These are phyloP conservation scores for Todus mexicanus DNA, from an alignment of 2,797 vertebrate genomes.

Conservation along the genomic window DNA sequence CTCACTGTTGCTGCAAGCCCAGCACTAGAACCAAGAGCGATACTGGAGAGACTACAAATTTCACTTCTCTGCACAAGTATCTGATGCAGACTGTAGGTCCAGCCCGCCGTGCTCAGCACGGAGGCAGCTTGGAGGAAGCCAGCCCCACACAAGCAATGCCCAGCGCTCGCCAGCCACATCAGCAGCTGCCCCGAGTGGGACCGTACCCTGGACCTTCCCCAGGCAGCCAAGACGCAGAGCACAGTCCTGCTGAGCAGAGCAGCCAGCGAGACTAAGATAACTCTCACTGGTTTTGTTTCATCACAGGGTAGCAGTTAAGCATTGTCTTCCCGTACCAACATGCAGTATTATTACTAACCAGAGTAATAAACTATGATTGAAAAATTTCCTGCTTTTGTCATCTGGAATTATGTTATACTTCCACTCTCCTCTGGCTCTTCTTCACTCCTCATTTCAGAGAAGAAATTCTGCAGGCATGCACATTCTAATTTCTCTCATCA, in stretches of 20 bases:
- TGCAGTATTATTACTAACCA: not conserved
- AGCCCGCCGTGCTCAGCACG: not conserved
- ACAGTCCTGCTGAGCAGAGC: not conserved
- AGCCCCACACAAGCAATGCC: not conserved
- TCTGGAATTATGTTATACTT: not conserved
- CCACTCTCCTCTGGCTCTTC: not conserved
- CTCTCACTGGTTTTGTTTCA: not conserved
- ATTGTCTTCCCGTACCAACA: not conserved
- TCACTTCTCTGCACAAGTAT: not conserved
- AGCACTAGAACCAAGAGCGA: not conserved
- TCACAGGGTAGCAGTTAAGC: not conserved
- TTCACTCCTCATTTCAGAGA: not conserved
- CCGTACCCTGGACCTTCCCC: no score
- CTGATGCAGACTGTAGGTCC: not conserved
- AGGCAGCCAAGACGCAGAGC: not conserved
- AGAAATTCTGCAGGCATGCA: not conserved
- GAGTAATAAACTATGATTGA: not conserved
- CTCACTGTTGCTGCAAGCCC: not conserved
- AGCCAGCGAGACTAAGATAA: not conserved
- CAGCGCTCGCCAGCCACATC: accelerated
- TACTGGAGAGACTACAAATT: not conserved
- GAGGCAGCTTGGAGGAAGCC: not conserved
- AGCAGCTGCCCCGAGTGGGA: accelerated
- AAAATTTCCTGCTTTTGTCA: not conserved
- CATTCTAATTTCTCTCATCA: not conserved